Evolutionary conservation across 1,140 invertebrate species (phyloP).

Genomic region (Nasonia giraulti): DNA sequence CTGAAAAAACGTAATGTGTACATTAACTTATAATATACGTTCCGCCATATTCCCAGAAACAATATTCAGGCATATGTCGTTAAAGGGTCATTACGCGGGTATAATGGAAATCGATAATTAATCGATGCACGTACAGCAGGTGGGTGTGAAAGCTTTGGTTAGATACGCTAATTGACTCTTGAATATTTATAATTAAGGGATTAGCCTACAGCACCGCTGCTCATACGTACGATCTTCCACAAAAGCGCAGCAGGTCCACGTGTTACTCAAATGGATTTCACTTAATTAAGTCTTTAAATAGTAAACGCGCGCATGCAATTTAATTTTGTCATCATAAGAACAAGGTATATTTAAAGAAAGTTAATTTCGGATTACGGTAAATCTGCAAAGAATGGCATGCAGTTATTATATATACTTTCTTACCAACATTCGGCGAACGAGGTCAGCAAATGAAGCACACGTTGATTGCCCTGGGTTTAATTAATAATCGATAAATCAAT

Average conservation of each 20-base stretch:
- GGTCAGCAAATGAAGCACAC: not conserved
- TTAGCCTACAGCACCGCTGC: conserved; percentile 47
- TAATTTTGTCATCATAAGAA: no score
- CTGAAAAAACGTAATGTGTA: conserved; percentile 2
- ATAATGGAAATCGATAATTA: conserved; percentile 66
- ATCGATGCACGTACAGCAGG: conserved; percentile 56
- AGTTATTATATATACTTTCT: not conserved
- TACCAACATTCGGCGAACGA: not conserved
- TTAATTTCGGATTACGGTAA: not conserved
- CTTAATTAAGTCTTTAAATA: not conserved
- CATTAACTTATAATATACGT: not conserved
- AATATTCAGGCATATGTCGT: conserved; percentile 49
- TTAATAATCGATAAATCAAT: conserved; percentile 64
- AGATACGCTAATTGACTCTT: conserved; percentile 61
- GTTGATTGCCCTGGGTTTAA: conserved; percentile 40
- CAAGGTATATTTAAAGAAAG: no score
- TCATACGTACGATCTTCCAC: not conserved
- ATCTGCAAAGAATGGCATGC: not conserved
- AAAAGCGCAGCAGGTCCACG: not conserved
- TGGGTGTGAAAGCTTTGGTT: conserved; percentile 47
- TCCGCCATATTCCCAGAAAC: not conserved
- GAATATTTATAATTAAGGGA: conserved; percentile 64
- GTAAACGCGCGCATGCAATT: not conserved
- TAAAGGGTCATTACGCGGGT: conserved; percentile 61
- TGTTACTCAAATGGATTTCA: conserved; percentile 12